Conservation (phyloP, 1,140 invertebrate species). For the Aphaenogaster ashmeadi region DNA sequence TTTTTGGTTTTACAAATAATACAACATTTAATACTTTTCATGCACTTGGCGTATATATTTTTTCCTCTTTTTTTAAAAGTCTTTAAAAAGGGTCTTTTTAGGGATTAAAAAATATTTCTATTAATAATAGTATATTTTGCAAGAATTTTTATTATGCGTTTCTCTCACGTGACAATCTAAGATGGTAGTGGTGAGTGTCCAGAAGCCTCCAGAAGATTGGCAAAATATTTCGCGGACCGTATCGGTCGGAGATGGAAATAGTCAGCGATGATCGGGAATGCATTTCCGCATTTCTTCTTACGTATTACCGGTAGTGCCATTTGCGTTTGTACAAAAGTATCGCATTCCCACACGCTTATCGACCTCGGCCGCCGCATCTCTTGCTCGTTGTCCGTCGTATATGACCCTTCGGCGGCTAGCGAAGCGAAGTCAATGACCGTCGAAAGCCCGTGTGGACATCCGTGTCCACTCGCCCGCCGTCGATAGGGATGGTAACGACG, state of each 20-base stretch:
- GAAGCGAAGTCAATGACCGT: constrained; percentile 76
- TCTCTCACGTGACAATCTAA: too few relatives aligned
- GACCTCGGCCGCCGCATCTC: constrained; percentile 50
- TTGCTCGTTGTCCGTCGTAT: constrained; percentile 41
- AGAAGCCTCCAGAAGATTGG: neutral
- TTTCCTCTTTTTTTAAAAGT: too few relatives aligned
- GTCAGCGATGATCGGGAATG: neutral
- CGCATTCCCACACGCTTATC: constrained; percentile 62
- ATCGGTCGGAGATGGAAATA: neutral
- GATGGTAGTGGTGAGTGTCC: too few relatives aligned
- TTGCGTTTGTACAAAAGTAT: constrained; percentile 34
- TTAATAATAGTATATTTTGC: too few relatives aligned
- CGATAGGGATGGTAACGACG: constrained; percentile 57
- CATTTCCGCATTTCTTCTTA: constrained; percentile 25
- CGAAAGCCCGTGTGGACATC: constrained; percentile 74
- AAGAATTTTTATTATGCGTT: too few relatives aligned
- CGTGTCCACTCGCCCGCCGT: constrained; percentile 66
- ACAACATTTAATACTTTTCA: too few relatives aligned
- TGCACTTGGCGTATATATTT: too few relatives aligned
- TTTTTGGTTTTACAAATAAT: too few relatives aligned
- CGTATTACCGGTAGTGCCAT: neutral
- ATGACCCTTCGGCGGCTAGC: constrained; percentile 69
- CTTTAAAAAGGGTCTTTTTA: too few relatives aligned
- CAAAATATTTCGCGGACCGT: neutral
- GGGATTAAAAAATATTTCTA: too few relatives aligned